Base-by-base conservation (phyloP, 2,797 vertebrate genomes). In the Poeciliopsis presidionis region DNA sequence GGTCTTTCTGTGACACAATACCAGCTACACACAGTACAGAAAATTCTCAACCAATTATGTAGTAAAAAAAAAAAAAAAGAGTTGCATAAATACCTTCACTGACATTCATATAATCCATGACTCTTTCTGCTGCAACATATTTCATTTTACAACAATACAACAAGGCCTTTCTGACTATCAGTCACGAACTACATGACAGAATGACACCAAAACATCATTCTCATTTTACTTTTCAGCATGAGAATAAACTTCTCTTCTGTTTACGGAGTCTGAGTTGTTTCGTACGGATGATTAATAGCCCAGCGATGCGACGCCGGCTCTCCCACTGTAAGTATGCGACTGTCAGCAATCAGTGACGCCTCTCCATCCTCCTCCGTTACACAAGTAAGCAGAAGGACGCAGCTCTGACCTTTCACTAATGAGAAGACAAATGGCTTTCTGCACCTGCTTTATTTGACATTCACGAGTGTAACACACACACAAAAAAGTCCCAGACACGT, bases 401-500 rank as follows among this genome's bases (percentile, higher is more conserved):
- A 46, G 46, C 22, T 65, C 84, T 80, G 63, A 80, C 85, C 71
- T 67, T 76, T 79, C 63, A 83, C 65, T 74, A 77, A 81, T 79
- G 16, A 80, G 79, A 86, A 76, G 20, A 87, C 61, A 65, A 5
- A 0, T 76, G n/a, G 72, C 77, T 83, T 89, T 87, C 82, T 86
- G 86, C 84, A 83, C 82, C 85, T 83, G 83, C 77, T 94, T 94
- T 94, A 93, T 92, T 95, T 87, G 69, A 92, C 84, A 82, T 86
- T 88, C 76, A 89, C 84, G 78, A 92, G 71, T 73, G 84, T 59
- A 43, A 89, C 78, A 81, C 73, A 73, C 81, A 74, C 59, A 79
- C 20, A 67, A 12, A 61, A 57, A 53, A 53, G 22, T 14, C 49
- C 49, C 77, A 84, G 81, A 89, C 85, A 89, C 77, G 4, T 53